Conservation (phyloP, 2,797 vertebrate genomes). For the Lophura swinhoii region DNA sequence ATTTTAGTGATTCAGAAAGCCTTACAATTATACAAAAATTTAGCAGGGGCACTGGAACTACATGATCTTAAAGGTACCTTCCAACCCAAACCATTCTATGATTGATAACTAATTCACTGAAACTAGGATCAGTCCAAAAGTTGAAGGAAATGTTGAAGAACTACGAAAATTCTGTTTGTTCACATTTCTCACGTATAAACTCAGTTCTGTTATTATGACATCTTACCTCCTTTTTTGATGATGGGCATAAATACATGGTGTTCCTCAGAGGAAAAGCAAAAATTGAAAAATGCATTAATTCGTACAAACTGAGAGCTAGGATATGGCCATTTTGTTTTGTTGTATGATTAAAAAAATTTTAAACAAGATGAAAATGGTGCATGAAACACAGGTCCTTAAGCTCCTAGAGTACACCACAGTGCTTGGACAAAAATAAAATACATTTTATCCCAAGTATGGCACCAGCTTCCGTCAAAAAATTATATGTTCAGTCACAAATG, state of each 20-base stretch:
- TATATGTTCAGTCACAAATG: slow-evolving; percentile 80
- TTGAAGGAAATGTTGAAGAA: slow-evolving; percentile 7
- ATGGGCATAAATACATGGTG: slow-evolving; percentile 50
- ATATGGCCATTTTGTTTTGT: slow-evolving; percentile 60
- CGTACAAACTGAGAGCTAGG: slow-evolving; percentile 41
- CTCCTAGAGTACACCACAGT: slow-evolving; percentile 41
- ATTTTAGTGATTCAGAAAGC: background rate
- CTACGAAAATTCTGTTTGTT: background rate
- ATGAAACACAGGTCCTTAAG: slow-evolving; percentile 57
- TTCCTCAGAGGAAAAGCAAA: slow-evolving; percentile 60
- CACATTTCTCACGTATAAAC: slow-evolving; percentile 12
- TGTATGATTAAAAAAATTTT: slow-evolving; percentile 62
- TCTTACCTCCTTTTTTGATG: slow-evolving; percentile 43
- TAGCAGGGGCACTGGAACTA: no score
- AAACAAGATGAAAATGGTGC: slow-evolving; percentile 56
- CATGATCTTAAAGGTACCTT: no score
- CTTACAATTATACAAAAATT: background rate
- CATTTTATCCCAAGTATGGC: slow-evolving; percentile 60
- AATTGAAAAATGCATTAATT: slow-evolving; percentile 75
- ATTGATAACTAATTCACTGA: background rate
- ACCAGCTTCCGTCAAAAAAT: slow-evolving; percentile 77
- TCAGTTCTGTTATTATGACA: slow-evolving; percentile 23
- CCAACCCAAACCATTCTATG: no score
- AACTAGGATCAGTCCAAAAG: background rate
- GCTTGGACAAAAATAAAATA: slow-evolving; percentile 71